A percentile compares a stretch with the other conserved stretches of the same genome.
These are phyloP conservation scores for Platysteira castanea DNA, from an alignment of 2,113 vertebrate species.

Conservation along the genomic window DNA sequence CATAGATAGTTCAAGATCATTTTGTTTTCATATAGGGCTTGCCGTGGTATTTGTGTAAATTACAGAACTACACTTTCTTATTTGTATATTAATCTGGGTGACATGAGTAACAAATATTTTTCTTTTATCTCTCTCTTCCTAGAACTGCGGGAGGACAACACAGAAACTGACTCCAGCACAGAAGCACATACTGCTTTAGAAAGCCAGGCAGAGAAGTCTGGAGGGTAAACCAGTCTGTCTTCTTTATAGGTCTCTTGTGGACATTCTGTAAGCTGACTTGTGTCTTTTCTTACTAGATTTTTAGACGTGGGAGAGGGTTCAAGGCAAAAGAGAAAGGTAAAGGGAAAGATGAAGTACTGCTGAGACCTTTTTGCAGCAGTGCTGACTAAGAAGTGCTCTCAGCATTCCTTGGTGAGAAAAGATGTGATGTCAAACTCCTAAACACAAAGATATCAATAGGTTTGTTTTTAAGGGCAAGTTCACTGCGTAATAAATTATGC, in stretches of 20 bases:
- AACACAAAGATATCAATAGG: background rate
- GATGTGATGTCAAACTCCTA: background rate
- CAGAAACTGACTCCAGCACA: background rate
- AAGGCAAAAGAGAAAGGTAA: background rate
- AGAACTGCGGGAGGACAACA: background rate
- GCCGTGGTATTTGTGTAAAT: background rate
- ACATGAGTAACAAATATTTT: background rate
- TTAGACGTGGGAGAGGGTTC: background rate
- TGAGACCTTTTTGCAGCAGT: background rate
- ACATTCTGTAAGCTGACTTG: background rate
- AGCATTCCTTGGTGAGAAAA: background rate
- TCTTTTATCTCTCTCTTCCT: background rate
- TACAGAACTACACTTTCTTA: background rate
- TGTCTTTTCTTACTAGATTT: background rate
- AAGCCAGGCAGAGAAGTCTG: background rate
- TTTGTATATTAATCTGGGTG: background rate
- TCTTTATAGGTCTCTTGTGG: background rate
- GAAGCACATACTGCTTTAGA: background rate
- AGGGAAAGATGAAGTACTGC: background rate
- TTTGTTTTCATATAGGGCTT: background rate
- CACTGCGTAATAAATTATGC: background rate
- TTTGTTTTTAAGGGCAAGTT: background rate
- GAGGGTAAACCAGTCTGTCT: slow-evolving; percentile 27
- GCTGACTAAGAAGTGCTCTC: background rate
- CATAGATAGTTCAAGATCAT: background rate